Evolutionary conservation across 30 jellyfish, hydroid and myxozoan species (phyloP), one percentile per base, ranked within the genome.

Genomic region (Pelagia noctiluca): DNA sequence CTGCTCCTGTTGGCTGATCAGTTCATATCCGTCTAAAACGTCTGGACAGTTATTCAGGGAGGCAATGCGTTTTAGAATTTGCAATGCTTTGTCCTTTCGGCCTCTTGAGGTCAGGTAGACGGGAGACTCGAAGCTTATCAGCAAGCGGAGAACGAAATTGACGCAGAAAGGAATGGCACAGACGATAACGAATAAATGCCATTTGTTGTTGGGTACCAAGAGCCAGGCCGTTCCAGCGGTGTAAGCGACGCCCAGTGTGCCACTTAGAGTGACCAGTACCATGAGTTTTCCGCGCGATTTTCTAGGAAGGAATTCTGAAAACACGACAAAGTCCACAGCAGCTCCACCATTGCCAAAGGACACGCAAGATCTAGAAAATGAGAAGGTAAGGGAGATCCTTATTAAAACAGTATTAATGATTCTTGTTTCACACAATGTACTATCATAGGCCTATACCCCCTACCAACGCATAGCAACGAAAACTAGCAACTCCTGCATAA

Each of bases 141-240:
- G 36, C 22, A 83, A 38, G n/a, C 94, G 79, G 24, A 64, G 72
- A 1, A 83, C 0, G 25, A 83, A 83, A 4, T 70, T 61, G 1
- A 73, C 21, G 22, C 57, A 11, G 7, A 57, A 54, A 28, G 94
- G 94, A 38, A 71, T 18, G 21, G 87, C 71, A 69, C 79, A 53
- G 1, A 76, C 33, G n/a, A 70, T 19, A 28, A 83, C 78, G 47
- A 83, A 83, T 12, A 71, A n/a, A 12, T 53, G 36, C 86, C 75
- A 61, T 3, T 72, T 23, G 65, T 83, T 23, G 5, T 25, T 38
- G 30, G 86, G 82, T 3, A 83, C 31, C 24, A 83, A 65, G 7
- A 83, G 35, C 94, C 94, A 83, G 12, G 94, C 94, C 50, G 72
- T 25, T 0, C 94, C 94, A 0, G 94, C 94, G 8, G 84, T 71